Evolutionary conservation across 37 sponge, comb jelly and placozoan genomes (phyloP).

Genomic region (Corticium candelabrum): DNA sequence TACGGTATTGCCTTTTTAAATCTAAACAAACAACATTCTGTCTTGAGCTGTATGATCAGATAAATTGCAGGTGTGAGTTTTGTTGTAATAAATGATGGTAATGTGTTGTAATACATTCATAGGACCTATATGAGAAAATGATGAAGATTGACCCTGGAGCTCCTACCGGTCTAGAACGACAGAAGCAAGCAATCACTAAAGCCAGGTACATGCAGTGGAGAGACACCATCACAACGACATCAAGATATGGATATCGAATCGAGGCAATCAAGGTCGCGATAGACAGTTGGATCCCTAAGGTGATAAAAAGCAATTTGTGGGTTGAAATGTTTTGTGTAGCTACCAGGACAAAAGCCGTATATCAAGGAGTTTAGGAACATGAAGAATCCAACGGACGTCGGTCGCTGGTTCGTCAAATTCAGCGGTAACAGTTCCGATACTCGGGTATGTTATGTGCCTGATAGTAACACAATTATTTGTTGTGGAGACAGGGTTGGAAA

Average conservation of each 20-base stretch:
- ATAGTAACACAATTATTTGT: too few species aligned
- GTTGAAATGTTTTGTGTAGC: neutral
- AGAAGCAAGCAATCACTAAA: constrained; percentile 79
- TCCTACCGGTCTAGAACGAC: constrained; percentile 80
- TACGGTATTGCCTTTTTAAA: too few species aligned
- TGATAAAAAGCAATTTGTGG: too few species aligned
- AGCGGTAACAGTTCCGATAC: too few species aligned
- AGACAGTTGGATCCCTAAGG: too few species aligned
- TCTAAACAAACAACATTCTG: too few species aligned
- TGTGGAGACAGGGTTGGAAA: too few species aligned
- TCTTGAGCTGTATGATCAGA: too few species aligned
- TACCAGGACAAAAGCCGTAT: neutral
- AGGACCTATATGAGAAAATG: constrained; percentile 99
- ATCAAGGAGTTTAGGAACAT: neutral
- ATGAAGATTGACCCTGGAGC: constrained; percentile 76
- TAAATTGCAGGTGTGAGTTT: too few species aligned
- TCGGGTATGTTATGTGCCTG: too few species aligned
- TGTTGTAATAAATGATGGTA: too few species aligned
- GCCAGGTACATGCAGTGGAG: constrained; percentile 99
- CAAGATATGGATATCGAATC: constrained; percentile 87
- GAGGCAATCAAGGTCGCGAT: constrained; percentile 93
- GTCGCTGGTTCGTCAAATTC: neutral
- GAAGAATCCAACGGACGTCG: neutral
- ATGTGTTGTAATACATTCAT: neutral
- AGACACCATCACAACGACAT: constrained; percentile 73